A percentile compares a stretch with the other conserved stretches of the same genome.
phyloP scores from a whole-genome alignment of 2,113 vertebrate species.

The Ibidorhyncha struthersii region DNA sequence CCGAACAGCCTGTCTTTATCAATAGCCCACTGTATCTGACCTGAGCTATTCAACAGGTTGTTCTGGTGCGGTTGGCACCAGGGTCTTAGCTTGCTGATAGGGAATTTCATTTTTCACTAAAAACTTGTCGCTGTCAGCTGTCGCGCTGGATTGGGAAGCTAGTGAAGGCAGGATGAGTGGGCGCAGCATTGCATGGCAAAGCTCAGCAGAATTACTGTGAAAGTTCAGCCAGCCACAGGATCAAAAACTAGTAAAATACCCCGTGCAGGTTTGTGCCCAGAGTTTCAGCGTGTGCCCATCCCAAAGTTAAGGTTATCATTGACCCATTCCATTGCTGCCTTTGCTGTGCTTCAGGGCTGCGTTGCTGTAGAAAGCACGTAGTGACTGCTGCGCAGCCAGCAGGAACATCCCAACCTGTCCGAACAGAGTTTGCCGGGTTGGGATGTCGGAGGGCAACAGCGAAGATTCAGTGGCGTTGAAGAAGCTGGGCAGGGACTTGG shows the following conservation, averaged over 20 bases:
- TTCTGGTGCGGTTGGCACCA: not conserved
- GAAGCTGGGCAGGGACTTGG: not conserved
- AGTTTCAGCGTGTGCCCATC: accelerated
- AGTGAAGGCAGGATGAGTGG: not conserved
- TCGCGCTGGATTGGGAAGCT: accelerated
- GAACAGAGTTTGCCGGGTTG: accelerated
- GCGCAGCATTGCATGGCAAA: accelerated
- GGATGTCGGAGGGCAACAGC: accelerated
- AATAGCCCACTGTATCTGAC: accelerated
- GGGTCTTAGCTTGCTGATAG: not conserved
- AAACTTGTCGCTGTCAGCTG: not conserved
- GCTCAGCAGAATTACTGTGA: not conserved
- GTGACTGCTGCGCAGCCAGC: not conserved
- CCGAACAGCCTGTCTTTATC: not conserved
- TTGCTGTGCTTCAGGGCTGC: not conserved
- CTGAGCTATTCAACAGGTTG: not conserved
- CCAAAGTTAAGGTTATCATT: no score
- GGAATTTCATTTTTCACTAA: not conserved
- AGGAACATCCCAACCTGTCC: accelerated
- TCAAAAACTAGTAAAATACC: not conserved
- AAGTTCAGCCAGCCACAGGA: not conserved
- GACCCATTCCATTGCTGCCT: not conserved
- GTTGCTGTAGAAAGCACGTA: accelerated
- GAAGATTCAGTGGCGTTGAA: not conserved
- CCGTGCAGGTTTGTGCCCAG: not conserved